Base-by-base conservation (phyloP, 2,113 vertebrate genomes). In the Esox niger region DNA sequence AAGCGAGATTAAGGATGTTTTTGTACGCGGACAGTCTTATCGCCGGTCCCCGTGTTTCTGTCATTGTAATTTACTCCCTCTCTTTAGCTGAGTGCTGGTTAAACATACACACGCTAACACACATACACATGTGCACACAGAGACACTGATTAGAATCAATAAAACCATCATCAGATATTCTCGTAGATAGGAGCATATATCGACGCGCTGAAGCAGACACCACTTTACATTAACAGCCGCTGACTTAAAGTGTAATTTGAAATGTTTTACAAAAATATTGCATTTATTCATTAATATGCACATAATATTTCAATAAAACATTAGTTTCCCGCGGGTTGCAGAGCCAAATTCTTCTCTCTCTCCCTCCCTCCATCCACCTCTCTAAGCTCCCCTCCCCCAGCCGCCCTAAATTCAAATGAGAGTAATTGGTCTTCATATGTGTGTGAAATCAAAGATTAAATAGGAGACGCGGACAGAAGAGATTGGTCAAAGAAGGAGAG, bases 201-300 rank as follows among this genome's bases (percentile, higher is more conserved):
- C 17, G 38, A 4, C 38, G 13, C 15, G 17, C 38, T 17, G 38
- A 43, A 15, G 3, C 38, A 43, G 38, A 43, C 38, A 0, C 38
- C 17, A 15, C 38, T 43, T 43, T 43, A 43, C 17, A 43, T 0
- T 5, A 43, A 11, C 7, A 17, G 20, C 6, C 46, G 5, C 56
- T 43, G 26, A 63, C 21, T 67, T 61, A 26, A 60, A 35, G 25
- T 30, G 43, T 27, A 31, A 33, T 25, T 52, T 62, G 17, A 56
- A 59, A 59, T 72, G 59, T 71, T 69, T 62, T 29, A 64, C 60
- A 58, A 68, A 68, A 81, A 76, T 71, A 64, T 59, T 67, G 58
- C 35, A 69, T 72, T 62, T 60, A 60, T 62, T 76, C 56, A 80
- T 81, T 67, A 75, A 73, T 72, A 73, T 77, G 74, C 69, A 74